These are phyloP conservation scores for Neomicropteryx cornuta DNA, from an alignment of 1,140 invertebrate species.

Conservation along the genomic window DNA sequence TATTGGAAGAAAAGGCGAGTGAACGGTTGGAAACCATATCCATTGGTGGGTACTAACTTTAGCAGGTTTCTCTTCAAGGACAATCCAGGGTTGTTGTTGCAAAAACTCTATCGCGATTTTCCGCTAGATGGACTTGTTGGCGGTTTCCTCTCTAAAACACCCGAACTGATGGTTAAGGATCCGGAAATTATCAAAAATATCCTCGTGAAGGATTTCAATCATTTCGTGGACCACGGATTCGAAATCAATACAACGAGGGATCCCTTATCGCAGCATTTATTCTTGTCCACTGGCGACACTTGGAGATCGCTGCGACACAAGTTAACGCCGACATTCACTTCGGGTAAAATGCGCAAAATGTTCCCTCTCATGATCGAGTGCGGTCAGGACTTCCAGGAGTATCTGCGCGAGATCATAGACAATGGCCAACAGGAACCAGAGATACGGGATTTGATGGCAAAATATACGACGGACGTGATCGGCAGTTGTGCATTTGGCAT, in stretches of 20 bases:
- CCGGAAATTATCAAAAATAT: constrained; percentile 38
- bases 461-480: constrained; percentile 35
- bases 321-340: constrained; percentile 43
- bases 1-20: too few species aligned
- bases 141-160: constrained; percentile 23
- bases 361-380: constrained; percentile 25
- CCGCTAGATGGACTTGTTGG: constrained; percentile 18
- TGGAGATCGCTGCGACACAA: constrained; percentile 41
- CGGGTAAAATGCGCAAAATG: constrained; percentile 42
- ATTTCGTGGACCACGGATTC: constrained; percentile 36
- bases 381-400: constrained; percentile 18
- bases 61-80: too few species aligned
- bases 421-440: constrained; percentile 21
- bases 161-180: constrained; percentile 35
- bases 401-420: constrained; percentile 15
- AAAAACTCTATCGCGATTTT: too few species aligned
- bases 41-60: too few species aligned
- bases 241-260: constrained; percentile 22
- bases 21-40: too few species aligned
- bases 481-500: constrained; percentile 39
- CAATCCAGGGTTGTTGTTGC: too few species aligned
- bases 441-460: constrained; percentile 22
- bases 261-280: constrained; percentile 15
- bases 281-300: constrained; percentile 19
- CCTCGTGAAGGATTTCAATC: constrained; percentile 40